Evolutionary conservation across 2,888 invertebrate species (phyloP), one percentile per base, ranked within the genome.

Genomic region (Biston stratarius): DNA sequence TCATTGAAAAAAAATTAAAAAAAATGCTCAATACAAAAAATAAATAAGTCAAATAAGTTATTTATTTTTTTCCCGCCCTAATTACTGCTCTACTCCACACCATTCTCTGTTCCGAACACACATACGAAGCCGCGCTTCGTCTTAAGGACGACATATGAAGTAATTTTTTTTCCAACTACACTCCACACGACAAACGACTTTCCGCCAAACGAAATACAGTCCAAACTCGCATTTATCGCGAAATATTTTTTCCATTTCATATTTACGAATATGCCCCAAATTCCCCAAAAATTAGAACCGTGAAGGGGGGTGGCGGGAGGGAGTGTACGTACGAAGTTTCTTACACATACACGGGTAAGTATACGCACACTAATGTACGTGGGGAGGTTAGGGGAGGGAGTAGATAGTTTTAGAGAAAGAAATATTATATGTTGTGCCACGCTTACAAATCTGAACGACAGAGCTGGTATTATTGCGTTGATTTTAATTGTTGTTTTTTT

Each of bases 191-290:
- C 81, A 82, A 61, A 60, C 68, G 70, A 84, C 89, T 83, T 77
- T 90, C 85, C 65, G 38, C 0, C 63, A 14, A 3, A 2, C 1
- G 34, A 7, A 0, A 75, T 83, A 92, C 72, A 77, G 85, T 81
- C 67, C 70, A 85, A 79, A 88, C 71, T 88, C 65, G 70, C n/a
- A 60, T 70, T 77, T 68, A 67, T 75, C 86, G 88, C 87, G 88
- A 90, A 92, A 93, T 94, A 94, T 94, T 94, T 94, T 94, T 94
- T 94, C 94, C 94, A 94, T 94, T 94, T 94, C 94, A 94, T 94
- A 94, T 94, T 94, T 94, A 94, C 94, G 94, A 94, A 94, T 94
- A 94, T 94, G 94, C 92, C 94, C 94, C 93, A 94, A 94, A 94
- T 94, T 94, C 94, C 91, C 93, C 88, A 94, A 94, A 94, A 94